Base-by-base conservation (phyloP, 2,888 invertebrate genomes). In the Anoplius nigerrimus region DNA sequence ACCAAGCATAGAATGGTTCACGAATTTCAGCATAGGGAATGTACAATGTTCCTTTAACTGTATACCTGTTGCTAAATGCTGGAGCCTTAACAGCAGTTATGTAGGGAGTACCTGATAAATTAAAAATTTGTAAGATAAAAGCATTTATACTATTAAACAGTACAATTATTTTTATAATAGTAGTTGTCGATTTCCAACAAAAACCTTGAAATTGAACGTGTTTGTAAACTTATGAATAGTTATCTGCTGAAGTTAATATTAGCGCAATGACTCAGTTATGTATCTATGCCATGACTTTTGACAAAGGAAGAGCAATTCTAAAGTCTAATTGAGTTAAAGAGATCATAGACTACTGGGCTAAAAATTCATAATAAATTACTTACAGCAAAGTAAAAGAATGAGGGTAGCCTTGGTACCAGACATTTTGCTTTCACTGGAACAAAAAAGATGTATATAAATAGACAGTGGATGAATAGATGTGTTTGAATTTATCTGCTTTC, bases 11-110 rank as follows among this genome's bases (percentile, higher is more conserved):
- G 86, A 98, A 97, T 0, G 98, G 97, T 88, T 98, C 98, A 22
- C 92, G 91, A 57, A 98, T 93, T 90, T 98, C 98, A 0, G 98
- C 98, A 90, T 98, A 98, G 0, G 98, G 98, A 75, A 98, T 95
- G 78, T 92, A 93, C 24, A 98, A 89, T 2, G 93, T 91, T 2
- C 96, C 97, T 84, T 93, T 94, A 0, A 94, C 94, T 0, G 93
- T 93, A 84, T 96, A 96, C 0, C 92, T 91, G 0, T 91, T 86
- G 82, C 92, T 94, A 92, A 96, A 96, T 88, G 90, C 89, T 16
- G 94, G 94, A 0, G 91, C 89, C 48, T 52, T 16, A n/a, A 45
- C n/a, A 0, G 34, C 42, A 16, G 20, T n/a, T 21, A 48, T 15
- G 27, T 8, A 66, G 43, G 42, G 53, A 16, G 58, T 51, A n/a